Base-by-base conservation (phyloP, 2,113 vertebrate genomes). In the Aptenodytes forsteri region DNA sequence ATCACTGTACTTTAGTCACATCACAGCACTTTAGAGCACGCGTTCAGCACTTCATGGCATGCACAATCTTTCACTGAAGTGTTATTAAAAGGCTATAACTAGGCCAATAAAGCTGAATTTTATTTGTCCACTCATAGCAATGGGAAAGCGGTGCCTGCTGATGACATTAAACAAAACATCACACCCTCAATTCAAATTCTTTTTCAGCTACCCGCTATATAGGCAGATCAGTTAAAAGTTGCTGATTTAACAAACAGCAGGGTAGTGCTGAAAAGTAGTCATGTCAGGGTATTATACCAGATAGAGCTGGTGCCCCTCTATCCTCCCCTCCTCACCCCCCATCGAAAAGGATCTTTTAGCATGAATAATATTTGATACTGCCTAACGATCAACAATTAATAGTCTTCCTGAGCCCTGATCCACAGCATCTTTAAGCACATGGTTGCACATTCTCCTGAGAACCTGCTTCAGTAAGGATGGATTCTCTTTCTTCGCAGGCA, bases 51-150 rank as follows among this genome's bases (percentile, higher is more conserved):
- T 87, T 87, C 86, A 71, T 16, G 69, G 92, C 94, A 67, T 81
- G 92, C 80, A 78, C 88, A 95, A 64, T 92, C 92, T 47, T 81
- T 29, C 96, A 84, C 64, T 81, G 6, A 34, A 90, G 92, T 87
- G 90, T 89, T 58, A 90, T 52, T 84, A 90, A 95, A 88, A 79
- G 83, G 69, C 94, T 83, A 56, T 15, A 93, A 87, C 80, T 72
- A 78, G 92, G 92, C 88, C 97, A 92, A 87, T 75, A 94, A 87
- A 92, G 77, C 65, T 56, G 89, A 11, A 11, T 91, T 91, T 87
- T n/a, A 76, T 95, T 96, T 89, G 89, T 58, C 44, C 34, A 7
- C 36, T 5, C 55, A 10, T 1, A 83, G 89, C 69, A 52, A 22
- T 0, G 40, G 56, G 75, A 72, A 72, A 72, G 76, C 1, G 6